A percentile compares a stretch with the other conserved stretches of the same genome.
These are phyloP conservation scores for Stictonetta naevosa DNA, from an alignment of 2,113 vertebrate species.

Conservation along the genomic window DNA sequence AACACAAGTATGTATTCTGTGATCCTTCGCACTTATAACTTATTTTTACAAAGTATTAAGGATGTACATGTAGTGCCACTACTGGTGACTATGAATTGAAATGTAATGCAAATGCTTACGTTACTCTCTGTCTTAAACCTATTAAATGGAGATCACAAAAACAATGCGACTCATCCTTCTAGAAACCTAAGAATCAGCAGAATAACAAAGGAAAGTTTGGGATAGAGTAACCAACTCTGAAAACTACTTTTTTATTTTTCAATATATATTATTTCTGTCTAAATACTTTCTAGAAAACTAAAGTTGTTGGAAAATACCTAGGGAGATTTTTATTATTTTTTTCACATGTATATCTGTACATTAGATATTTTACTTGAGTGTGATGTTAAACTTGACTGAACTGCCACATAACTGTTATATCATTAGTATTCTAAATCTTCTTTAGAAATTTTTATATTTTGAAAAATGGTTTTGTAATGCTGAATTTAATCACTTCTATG, in stretches of 20 bases:
- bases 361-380: background rate
- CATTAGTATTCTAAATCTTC: background rate
- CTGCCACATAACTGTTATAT: background rate
- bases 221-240: background rate
- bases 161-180: background rate
- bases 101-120: background rate
- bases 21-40: background rate
- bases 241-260: background rate
- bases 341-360: background rate
- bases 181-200: background rate
- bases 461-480: background rate
- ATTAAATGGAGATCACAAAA: background rate
- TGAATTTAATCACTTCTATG: background rate
- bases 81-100: background rate
- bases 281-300: background rate
- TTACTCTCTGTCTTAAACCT: background rate
- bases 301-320: background rate
- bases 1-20: background rate
- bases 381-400: background rate
- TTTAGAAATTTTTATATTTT: background rate
- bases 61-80: background rate
- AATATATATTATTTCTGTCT: background rate
- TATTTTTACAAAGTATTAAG: background rate
- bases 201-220: background rate
- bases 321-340: background rate